A percentile compares a stretch with the other conserved stretches of the same genome.
Evolutionary conservation across 2,888 invertebrate genomes (phyloP).

Genomic region (Spilarctia lutea): DNA sequence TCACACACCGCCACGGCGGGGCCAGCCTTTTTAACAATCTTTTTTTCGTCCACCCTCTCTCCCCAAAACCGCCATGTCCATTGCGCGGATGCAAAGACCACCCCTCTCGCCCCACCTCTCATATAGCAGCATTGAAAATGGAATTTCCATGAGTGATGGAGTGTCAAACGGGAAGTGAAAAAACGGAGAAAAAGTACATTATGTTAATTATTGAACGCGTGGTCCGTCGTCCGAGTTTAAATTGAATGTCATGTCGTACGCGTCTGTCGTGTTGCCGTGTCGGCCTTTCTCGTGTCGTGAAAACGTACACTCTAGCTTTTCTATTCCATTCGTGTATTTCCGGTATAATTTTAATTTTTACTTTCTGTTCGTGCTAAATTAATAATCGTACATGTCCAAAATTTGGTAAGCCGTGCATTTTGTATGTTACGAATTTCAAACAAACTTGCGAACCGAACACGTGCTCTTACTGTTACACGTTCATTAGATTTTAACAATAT

Average conservation of each 20-base stretch:
- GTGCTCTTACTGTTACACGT: conserved; percentile 29
- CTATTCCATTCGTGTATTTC: conserved; percentile 62
- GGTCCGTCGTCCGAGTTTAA: conserved; percentile 81
- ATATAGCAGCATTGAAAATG: conserved; percentile 85
- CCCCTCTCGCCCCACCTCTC: conserved; percentile 77
- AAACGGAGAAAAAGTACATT: conserved; percentile 86
- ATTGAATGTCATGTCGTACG: conserved; percentile 84
- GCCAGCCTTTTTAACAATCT: conserved; percentile 86
- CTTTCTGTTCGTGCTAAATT: conserved; percentile 52
- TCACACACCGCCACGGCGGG: conserved; percentile 83
- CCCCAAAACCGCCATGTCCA: conserved; percentile 85
- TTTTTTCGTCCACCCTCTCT: conserved; percentile 82
- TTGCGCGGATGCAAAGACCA: conserved; percentile 86
- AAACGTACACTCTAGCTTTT: conserved; percentile 64
- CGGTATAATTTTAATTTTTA: conserved; percentile 62
- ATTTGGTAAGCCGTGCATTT: conserved; percentile 42
- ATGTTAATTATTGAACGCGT: conserved; percentile 86
- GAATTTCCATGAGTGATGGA: conserved; percentile 87
- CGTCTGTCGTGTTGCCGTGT: conserved; percentile 71
- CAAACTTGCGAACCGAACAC: conserved; percentile 42
- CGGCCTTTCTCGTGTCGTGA: conserved; percentile 62
- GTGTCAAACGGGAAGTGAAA: conserved; percentile 86
- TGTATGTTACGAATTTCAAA: conserved; percentile 45
- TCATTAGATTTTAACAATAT: conserved; percentile 37
- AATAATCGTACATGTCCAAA: conserved; percentile 52